Evolutionary conservation across 2,113 vertebrate species (phyloP).

Genomic region (Phylloscopus trochiloides): DNA sequence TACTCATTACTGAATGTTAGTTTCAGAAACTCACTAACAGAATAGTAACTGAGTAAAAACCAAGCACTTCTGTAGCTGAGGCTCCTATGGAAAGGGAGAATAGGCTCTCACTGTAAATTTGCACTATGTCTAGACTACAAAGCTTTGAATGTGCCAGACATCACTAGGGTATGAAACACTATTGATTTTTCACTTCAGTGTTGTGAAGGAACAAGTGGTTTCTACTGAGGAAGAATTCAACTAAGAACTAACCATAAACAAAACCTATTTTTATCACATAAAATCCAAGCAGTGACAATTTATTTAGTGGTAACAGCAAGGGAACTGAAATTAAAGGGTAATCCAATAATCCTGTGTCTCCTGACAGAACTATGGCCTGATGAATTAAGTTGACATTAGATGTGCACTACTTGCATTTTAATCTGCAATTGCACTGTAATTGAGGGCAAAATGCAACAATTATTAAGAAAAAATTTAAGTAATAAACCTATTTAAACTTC

Average conservation of each 20-base stretch:
- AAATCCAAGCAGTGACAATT: background rate
- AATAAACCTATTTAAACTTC: background rate
- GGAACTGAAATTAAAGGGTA: background rate
- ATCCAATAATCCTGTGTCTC: background rate
- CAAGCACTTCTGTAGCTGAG: background rate
- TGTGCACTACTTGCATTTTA: background rate
- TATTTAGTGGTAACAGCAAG: background rate
- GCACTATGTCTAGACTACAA: background rate
- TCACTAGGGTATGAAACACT: background rate
- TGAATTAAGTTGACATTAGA: background rate
- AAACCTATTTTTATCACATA: background rate
- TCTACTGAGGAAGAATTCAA: background rate
- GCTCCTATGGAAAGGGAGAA: background rate
- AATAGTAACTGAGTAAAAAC: background rate
- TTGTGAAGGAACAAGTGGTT: background rate
- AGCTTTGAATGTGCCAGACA: background rate
- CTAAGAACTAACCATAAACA: background rate
- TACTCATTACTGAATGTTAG: background rate
- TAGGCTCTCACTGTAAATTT: background rate
- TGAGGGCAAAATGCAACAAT: background rate
- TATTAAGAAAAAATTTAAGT: background rate
- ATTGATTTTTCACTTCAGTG: background rate
- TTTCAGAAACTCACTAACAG: background rate
- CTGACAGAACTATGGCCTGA: background rate
- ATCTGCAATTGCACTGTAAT: background rate